Evolutionary conservation across 2,113 vertebrate genomes (phyloP).

Genomic region (Xiphophorus couchianus): DNA sequence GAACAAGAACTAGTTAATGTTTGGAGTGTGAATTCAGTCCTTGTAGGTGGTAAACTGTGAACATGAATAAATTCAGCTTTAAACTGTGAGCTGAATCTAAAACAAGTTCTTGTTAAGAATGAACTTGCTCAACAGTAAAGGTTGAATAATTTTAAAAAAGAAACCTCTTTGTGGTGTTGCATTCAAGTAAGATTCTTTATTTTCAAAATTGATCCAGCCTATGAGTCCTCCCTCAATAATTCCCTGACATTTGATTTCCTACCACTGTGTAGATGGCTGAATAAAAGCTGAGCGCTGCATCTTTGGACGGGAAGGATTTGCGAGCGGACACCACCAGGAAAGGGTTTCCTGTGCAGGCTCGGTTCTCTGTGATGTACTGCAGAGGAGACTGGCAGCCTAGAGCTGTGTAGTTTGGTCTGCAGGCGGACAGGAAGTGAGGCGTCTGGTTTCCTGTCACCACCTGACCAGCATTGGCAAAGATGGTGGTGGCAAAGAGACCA

Average conservation of each 20-base stretch:
- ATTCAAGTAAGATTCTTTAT: background rate
- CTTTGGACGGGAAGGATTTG: slow-evolving; percentile 91
- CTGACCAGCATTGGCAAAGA: slow-evolving; percentile 92
- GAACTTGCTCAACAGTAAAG: too few species aligned
- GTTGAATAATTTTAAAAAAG: too few species aligned
- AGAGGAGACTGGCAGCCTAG: slow-evolving; percentile 86
- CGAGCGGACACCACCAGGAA: slow-evolving; percentile 85
- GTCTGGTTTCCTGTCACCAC: slow-evolving; percentile 92
- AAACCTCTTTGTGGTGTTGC: too few species aligned
- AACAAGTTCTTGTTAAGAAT: too few species aligned
- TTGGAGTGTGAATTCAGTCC: background rate
- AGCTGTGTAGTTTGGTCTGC: slow-evolving; percentile 91
- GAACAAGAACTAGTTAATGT: background rate
- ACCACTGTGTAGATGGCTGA: slow-evolving; percentile 91
- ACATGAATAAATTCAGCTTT: too few species aligned
- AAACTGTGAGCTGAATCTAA: too few species aligned
- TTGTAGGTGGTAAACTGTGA: too few species aligned
- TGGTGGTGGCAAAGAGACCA: slow-evolving; percentile 91
- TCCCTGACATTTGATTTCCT: slow-evolving; percentile 30
- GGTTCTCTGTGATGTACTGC: slow-evolving; percentile 84
- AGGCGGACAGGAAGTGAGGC: slow-evolving; percentile 90
- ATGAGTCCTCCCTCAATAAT: background rate
- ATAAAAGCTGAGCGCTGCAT: slow-evolving; percentile 89
- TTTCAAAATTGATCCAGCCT: background rate
- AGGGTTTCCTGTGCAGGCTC: slow-evolving; percentile 88